phyloP scores from a whole-genome alignment of 2,113 vertebrate genomes.

The Bucco capensis region DNA sequence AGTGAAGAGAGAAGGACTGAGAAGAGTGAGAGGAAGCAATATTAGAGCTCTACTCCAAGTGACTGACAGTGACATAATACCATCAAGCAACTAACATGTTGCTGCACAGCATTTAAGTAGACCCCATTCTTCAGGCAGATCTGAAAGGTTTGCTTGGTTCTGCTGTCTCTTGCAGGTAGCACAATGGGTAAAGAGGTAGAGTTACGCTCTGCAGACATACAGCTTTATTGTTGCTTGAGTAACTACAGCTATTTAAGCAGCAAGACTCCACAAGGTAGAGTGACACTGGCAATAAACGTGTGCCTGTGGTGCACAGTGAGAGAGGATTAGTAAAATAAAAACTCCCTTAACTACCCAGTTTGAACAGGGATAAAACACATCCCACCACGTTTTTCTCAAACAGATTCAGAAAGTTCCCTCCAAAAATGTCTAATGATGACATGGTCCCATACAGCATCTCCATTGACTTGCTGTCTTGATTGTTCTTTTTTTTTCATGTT shows the following conservation, averaged over 20 bases:
- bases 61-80: constrained; percentile 49
- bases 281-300: not conserved
- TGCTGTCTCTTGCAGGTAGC: constrained; percentile 17
- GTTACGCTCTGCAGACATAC: not conserved
- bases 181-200: not conserved
- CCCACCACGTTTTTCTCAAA: not conserved
- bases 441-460: not conserved
- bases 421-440: not conserved
- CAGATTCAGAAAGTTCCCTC: not conserved
- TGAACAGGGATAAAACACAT: not conserved
- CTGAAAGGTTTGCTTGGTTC: constrained; percentile 12
- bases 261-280: not conserved
- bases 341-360: not conserved
- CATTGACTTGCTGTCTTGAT: not conserved
- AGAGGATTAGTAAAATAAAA: constrained; percentile 31
- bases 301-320: not conserved
- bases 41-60: not conserved
- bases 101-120: not conserved
- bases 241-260: constrained; percentile 24
- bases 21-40: not conserved
- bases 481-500: not conserved
- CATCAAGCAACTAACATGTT: not conserved
- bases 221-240: constrained; percentile 3
- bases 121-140: constrained; percentile 5
- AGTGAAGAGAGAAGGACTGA: constrained; percentile 17